Percentiles rank a stretch among this genome's conserved stretches.
Conservation (phyloP, 1,140 invertebrate species). For the Grapholita molesta region DNA sequence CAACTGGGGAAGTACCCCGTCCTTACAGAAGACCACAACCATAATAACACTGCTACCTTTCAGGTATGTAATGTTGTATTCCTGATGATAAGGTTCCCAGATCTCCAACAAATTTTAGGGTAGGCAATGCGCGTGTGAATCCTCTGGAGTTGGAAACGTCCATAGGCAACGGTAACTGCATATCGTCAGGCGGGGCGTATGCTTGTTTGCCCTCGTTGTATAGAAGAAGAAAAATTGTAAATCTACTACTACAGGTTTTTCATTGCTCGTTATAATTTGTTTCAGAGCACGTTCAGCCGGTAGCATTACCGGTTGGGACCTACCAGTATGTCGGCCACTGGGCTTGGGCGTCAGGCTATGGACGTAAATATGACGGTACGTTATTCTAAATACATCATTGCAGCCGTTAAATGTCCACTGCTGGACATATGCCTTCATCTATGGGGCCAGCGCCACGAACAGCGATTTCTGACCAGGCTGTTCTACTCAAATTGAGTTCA, state of each 20-base stretch:
- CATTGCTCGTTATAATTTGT: not conserved
- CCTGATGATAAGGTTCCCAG: too few species aligned
- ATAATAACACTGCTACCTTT: too few species aligned
- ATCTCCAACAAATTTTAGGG: too few species aligned
- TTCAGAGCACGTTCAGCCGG: not conserved
- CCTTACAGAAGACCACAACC: too few species aligned
- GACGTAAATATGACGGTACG: not conserved
- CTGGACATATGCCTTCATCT: not conserved
- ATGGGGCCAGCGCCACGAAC: not conserved
- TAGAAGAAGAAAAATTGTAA: not conserved
- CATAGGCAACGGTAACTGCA: too few species aligned
- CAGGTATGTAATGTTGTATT: too few species aligned
- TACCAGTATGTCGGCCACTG: not conserved
- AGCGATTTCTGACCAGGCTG: not conserved
- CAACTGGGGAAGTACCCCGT: too few species aligned
- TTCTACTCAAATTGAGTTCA: too few species aligned
- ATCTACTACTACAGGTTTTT: not conserved
- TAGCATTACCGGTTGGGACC: not conserved
- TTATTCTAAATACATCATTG: not conserved
- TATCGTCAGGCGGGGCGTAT: too few species aligned
- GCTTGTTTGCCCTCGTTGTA: too few species aligned
- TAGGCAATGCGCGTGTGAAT: too few species aligned
- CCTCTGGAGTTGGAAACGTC: too few species aligned
- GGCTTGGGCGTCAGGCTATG: not conserved
- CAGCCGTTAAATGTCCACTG: not conserved